Evolutionary conservation across 2,113 vertebrate species (phyloP).

Genomic region (Muscicapa adusta): DNA sequence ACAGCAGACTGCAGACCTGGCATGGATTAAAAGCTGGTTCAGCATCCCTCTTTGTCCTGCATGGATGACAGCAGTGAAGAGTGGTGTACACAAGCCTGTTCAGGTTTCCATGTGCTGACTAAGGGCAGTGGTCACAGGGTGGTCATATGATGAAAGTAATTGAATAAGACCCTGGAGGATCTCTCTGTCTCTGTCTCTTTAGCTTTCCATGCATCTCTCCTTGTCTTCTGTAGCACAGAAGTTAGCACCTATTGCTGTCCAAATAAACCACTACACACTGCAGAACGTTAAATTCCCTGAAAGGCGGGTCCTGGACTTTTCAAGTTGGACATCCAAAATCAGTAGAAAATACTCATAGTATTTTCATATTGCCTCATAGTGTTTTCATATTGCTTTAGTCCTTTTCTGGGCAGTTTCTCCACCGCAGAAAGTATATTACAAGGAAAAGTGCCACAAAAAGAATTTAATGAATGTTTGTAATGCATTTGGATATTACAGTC

Average conservation of each 20-base stretch:
- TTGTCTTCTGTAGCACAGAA: not conserved
- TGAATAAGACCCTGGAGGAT: not conserved
- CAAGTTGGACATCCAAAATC: not conserved
- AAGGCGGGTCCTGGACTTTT: not conserved
- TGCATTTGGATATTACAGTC: not conserved
- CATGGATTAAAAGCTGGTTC: constrained; percentile 17
- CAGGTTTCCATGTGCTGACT: constrained; percentile 35
- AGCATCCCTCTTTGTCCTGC: constrained; percentile 11
- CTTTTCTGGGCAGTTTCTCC: not conserved
- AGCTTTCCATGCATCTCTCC: not conserved
- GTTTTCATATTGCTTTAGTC: not conserved
- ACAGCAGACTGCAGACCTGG: not conserved
- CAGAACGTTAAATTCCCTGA: not conserved
- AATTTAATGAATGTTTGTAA: not conserved
- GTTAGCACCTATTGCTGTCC: not conserved
- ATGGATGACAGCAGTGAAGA: not conserved
- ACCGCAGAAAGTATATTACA: not conserved
- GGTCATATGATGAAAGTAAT: not conserved
- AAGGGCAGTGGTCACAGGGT: constrained; percentile 1
- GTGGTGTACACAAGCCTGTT: not conserved
- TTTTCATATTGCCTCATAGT: not conserved
- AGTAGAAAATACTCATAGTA: not conserved
- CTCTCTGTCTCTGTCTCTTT: not conserved
- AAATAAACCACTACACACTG: not conserved
- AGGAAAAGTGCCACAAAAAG: not conserved